These are phyloP conservation scores for Xenopus petersii DNA, from an alignment of 2,797 vertebrate species.

Conservation along the genomic window DNA sequence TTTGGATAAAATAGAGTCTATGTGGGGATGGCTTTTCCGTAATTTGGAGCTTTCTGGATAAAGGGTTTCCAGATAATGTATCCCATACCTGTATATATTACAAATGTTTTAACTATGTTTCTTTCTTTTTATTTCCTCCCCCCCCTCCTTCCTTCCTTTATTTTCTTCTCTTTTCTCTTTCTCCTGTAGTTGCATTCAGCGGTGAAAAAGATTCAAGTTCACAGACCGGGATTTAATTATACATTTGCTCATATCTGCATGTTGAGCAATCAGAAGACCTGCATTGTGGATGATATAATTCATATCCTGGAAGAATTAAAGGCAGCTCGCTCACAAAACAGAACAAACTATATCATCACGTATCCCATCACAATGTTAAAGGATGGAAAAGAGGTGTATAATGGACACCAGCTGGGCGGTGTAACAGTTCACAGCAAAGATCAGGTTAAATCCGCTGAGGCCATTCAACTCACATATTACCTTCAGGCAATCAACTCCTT, in stretches of 20 bases:
- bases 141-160: too few species aligned
- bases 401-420: slow-evolving; percentile 94
- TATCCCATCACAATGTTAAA: slow-evolving; percentile 93
- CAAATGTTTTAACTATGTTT: too few species aligned
- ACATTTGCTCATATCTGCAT: slow-evolving; percentile 97
- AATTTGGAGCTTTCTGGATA: too few species aligned
- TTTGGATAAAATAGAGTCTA: too few species aligned
- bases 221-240: slow-evolving; percentile 90
- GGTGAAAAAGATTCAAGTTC: slow-evolving; percentile 95
- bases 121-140: neutral
- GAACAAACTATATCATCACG: slow-evolving; percentile 76
- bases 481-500: slow-evolving; percentile 87
- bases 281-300: slow-evolving; percentile 95
- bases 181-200: slow-evolving; percentile 82
- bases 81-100: too few species aligned
- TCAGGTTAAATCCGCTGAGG: slow-evolving; percentile 87
- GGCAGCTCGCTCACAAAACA: slow-evolving; percentile 80
- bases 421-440: slow-evolving; percentile 87
- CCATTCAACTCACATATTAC: slow-evolving; percentile 97
- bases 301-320: slow-evolving; percentile 92
- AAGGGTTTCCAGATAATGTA: too few species aligned
- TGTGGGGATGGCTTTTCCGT: too few species aligned
- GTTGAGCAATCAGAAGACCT: slow-evolving; percentile 90
- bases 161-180: slow-evolving; percentile 52
- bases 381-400: slow-evolving; percentile 90